These are phyloP conservation scores for Adelosebastes latens DNA, from an alignment of 2,797 vertebrate species.

Conservation along the genomic window DNA sequence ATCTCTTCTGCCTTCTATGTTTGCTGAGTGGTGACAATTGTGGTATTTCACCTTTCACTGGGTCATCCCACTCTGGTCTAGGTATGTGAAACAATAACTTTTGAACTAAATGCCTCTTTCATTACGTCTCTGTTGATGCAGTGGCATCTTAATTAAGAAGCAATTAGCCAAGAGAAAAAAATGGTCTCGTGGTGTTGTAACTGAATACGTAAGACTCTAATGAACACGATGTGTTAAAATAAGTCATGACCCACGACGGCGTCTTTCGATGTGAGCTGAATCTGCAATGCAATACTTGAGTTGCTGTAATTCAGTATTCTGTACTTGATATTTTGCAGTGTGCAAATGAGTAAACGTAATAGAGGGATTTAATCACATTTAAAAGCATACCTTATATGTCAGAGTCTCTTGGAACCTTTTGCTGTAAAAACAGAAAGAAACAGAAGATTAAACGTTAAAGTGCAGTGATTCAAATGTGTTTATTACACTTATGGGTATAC, in stretches of 20 bases:
- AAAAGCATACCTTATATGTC: constrained; percentile 80
- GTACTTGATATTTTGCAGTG: not conserved
- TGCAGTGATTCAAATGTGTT: constrained; percentile 1
- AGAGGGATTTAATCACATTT: constrained; percentile 8
- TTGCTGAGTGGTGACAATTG: constrained; percentile 10
- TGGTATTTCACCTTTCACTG: constrained; percentile 18
- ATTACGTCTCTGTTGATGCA: not conserved
- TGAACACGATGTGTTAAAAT: not conserved
- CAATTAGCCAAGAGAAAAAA: not conserved
- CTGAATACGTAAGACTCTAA: not conserved
- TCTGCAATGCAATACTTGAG: not conserved
- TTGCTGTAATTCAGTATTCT: constrained; percentile 7
- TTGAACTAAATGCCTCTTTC: not conserved
- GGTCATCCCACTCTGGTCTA: constrained; percentile 11
- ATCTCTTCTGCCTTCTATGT: not conserved
- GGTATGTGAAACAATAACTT: constrained; percentile 14
- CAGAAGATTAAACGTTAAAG: constrained; percentile 8
- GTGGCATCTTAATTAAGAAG: not conserved
- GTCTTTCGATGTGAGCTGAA: not conserved
- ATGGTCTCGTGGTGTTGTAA: not conserved
- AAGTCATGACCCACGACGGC: not conserved
- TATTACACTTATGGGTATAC: not conserved
- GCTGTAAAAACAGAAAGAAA: constrained; percentile 65
- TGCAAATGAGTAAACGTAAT: constrained; percentile 29
- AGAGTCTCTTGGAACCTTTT: constrained; percentile 78